Evolutionary conservation across 2,113 vertebrate species (phyloP), one percentile per base, ranked within the genome.

Genomic region (Eublepharis macularius): DNA sequence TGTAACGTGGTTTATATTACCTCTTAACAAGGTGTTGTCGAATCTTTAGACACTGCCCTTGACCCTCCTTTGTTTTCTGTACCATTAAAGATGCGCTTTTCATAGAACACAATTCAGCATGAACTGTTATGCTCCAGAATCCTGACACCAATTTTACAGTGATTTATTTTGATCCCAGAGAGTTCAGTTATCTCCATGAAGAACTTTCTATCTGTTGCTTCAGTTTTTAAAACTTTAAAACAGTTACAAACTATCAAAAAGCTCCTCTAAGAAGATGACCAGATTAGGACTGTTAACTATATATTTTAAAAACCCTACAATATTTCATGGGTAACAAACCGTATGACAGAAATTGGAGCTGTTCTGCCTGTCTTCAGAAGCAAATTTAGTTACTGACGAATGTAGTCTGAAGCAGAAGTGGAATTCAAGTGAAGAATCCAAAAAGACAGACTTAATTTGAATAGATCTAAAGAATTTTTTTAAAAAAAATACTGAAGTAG

Each of bases 1-100:
- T 78, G 76, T 70, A 76, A 85, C 51, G 19, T n/a, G 12, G 70
- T 26, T 36, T 16, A n/a, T 36, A 34, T 68, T 66, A 66, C 14
- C 45, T 66, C 26, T 45, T 78, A 36, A 39, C 79, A 0, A 72
- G 13, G 66, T 16, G 51, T 45, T 43, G 32, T 47, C 85, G 89
- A 72, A 68, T 1, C 70, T 75, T 26, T 29, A 63, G 26, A 63
- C 60, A 63, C 60, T 74, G 36, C 54, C 36, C 3, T 39, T 80
- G 86, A 26, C 45, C 5, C n/a, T 87, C 86, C n/a, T 73, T 45
- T 82, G 39, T 41, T 88, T 72, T 83, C 39, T 86, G 60, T 89
- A 65, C 63, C 2, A 8, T 51, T 34, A 81, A 51, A 65, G 10
- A 69, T 81, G 9, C 57, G 54, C 2, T 43, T 86, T 39, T 85